Evolutionary conservation across 2,113 vertebrate species (phyloP).

Genomic region (Leptosomus discolor): DNA sequence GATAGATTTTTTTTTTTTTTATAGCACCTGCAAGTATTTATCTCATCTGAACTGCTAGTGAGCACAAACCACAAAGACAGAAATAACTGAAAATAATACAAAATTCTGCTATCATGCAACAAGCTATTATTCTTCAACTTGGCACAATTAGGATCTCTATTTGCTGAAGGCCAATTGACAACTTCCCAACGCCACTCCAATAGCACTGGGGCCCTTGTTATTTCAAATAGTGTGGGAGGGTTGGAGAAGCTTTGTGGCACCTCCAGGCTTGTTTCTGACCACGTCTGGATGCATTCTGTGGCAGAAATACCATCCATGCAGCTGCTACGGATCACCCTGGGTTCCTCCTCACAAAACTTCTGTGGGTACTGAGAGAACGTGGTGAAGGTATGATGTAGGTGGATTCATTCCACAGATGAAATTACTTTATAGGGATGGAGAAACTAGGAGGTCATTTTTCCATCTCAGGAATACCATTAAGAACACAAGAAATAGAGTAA

Average conservation of each 20-base stretch:
- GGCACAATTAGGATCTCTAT: not conserved
- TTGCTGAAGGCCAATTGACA: not conserved
- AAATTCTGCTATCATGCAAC: not conserved
- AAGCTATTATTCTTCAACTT: not conserved
- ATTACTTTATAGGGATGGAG: not conserved
- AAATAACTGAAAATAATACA: not conserved
- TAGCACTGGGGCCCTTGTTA: not conserved
- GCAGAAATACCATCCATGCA: not conserved
- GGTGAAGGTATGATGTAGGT: not conserved
- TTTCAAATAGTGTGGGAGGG: not conserved
- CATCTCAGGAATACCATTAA: not conserved
- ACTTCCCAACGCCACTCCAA: not conserved
- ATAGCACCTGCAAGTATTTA: not conserved
- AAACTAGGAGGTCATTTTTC: not conserved
- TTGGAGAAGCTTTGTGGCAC: not conserved
- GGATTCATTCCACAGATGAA: not conserved
- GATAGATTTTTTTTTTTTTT: not conserved
- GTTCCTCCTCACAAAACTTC: not conserved
- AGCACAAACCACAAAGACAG: not conserved
- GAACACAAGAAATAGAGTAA: not conserved
- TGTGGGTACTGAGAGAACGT: not conserved
- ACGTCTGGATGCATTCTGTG: fast-evolving
- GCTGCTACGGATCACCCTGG: not conserved
- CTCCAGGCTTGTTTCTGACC: not conserved
- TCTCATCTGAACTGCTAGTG: not conserved